Conservation (phyloP, 2,888 invertebrate species). For the Platypus cylindrus region DNA sequence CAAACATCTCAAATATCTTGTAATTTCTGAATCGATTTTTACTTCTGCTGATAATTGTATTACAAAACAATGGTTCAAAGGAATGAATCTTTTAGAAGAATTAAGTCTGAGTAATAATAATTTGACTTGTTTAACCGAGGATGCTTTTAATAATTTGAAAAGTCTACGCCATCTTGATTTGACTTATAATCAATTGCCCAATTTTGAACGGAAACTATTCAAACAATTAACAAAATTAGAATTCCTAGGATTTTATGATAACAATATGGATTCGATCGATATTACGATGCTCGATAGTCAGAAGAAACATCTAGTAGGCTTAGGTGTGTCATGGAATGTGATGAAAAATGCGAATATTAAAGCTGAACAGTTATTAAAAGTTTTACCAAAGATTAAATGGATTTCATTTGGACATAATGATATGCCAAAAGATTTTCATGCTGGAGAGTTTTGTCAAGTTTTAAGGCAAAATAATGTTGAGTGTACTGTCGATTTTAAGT, state of each 20-base stretch:
- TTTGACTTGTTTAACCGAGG: slow-evolving; percentile 7
- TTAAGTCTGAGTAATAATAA: slow-evolving; percentile 7
- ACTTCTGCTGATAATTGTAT: slow-evolving; percentile 10
- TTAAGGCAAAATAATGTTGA: slow-evolving; percentile 7
- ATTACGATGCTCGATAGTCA: slow-evolving; percentile 7
- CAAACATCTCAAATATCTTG: slow-evolving; percentile 4
- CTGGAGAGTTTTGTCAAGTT: slow-evolving; percentile 10
- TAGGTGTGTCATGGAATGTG: slow-evolving; percentile 10
- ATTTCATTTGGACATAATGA: slow-evolving; percentile 11
- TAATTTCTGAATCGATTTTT: slow-evolving; percentile 10
- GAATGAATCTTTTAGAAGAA: slow-evolving; percentile 6
- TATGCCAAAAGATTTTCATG: slow-evolving; percentile 12
- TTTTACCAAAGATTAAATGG: slow-evolving; percentile 10
- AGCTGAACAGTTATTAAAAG: slow-evolving; percentile 7
- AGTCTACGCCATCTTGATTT: slow-evolving; percentile 9
- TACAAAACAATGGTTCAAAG: slow-evolving; percentile 12
- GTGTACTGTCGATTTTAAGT: slow-evolving; percentile 8
- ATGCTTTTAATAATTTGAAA: slow-evolving; percentile 9
- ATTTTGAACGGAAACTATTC: slow-evolving; percentile 8
- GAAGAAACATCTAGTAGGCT: slow-evolving; percentile 5
- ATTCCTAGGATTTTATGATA: slow-evolving; percentile 10
- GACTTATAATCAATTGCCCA: slow-evolving; percentile 9
- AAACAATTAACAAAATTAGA: slow-evolving; percentile 11
- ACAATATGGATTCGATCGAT: slow-evolving; percentile 7
- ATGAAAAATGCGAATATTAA: slow-evolving; percentile 5